Evolutionary conservation across 1,140 invertebrate species (phyloP).

Genomic region (Drosophila setifemur): DNA sequence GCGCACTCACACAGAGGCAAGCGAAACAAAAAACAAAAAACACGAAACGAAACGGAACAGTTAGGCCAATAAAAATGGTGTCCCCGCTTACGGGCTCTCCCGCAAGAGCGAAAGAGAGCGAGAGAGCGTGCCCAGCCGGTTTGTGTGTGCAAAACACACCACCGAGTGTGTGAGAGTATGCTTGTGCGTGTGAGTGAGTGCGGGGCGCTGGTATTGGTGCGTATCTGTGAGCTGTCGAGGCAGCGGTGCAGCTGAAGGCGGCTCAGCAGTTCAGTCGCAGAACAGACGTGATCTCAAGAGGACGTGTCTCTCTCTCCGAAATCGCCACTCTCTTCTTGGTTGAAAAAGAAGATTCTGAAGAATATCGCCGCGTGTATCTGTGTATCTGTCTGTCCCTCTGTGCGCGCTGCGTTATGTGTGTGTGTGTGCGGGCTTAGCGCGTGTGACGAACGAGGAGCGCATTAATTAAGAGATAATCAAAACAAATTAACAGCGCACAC

Average conservation of each 20-base stretch:
- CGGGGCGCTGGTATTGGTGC: no score
- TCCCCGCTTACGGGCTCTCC: slow-evolving; percentile 19
- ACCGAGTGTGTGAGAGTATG: neutral
- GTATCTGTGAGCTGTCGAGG: slow-evolving; percentile 17
- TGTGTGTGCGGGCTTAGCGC: slow-evolving; percentile 33
- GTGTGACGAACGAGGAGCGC: slow-evolving; percentile 69
- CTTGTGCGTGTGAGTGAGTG: neutral
- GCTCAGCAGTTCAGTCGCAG: slow-evolving; percentile 68
- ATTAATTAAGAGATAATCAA: slow-evolving; percentile 78
- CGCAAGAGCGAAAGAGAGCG: slow-evolving; percentile 30
- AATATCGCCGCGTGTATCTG: slow-evolving; percentile 16
- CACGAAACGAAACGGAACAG: slow-evolving; percentile 40
- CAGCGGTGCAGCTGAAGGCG: slow-evolving; percentile 23
- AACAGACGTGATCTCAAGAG: slow-evolving; percentile 82
- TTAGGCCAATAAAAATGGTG: slow-evolving; percentile 76
- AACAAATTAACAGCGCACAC: slow-evolving; percentile 67
- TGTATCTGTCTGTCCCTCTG: neutral
- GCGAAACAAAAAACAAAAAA: slow-evolving; percentile 41
- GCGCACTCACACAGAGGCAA: neutral
- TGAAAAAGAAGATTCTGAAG: neutral
- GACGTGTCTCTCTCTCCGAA: slow-evolving; percentile 68
- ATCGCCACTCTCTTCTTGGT: neutral
- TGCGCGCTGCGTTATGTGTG: neutral
- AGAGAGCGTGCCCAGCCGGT: slow-evolving; percentile 40
- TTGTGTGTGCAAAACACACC: slow-evolving; percentile 38